Evolutionary conservation across 2,888 invertebrate genomes (phyloP), one percentile per base, ranked within the genome.

Genomic region (Eubasilissa splendida): DNA sequence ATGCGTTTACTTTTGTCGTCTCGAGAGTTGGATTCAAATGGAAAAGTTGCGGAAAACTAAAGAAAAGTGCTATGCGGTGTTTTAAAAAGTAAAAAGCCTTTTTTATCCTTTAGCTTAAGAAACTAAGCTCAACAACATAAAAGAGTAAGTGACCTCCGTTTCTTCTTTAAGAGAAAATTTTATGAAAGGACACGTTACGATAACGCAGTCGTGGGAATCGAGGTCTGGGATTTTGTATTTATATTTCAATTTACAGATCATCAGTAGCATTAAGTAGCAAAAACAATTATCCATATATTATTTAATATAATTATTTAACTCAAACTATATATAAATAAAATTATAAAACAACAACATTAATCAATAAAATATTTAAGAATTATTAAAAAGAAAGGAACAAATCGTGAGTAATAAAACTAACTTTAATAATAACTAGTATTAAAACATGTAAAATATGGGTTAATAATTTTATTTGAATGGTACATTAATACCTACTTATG

Each of bases 21-120:
- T 31, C 11, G 33, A 73, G 77, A 77, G n/a, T 50, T 5, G 59
- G 58, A 74, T 73, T 80, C 74, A 76, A 79, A 81, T 81, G 76
- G 78, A 74, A 77, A 81, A 81, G 78, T 81, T 81, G 33, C 7
- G 42, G 76, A 78, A 81, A 81, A 78, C 81, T 81, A 74, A 65
- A 22, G 66, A 74, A n/a, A 77, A 80, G 80, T 81, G 75, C 81
- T 65, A 54, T 65, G 78, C 63, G 65, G 76, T 80, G 80, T 77
- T 68, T 56, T 59, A 3, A 42, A 70, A 50, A 54, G 58, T 70
- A 77, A 33, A 33, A 70, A 58, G 63, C 14, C 59, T 58, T 75
- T 75, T 66, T 79, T 74, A 79, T 78, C 63, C 71, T 60, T 42
- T 53, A 33, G 78, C 63, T 78, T 78, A 78, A 33, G 78, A 42